Evolutionary conservation across 2,113 vertebrate species (phyloP), one percentile per base, ranked within the genome.

Genomic region (Xiphophorus maculatus): DNA sequence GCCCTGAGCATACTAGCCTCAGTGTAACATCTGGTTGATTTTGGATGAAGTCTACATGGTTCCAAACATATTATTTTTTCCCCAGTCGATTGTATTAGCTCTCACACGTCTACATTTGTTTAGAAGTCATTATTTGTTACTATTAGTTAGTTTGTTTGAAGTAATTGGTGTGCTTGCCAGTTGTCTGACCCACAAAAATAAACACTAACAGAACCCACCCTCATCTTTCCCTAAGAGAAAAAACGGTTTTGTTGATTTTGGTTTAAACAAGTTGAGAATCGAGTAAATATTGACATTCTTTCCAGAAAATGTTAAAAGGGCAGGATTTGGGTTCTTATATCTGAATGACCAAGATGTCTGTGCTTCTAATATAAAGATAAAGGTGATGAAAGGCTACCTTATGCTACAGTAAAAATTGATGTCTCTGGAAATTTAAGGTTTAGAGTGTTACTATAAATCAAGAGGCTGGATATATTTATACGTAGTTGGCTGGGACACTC

Each of bases 161-260:
- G 2, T 25, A 61, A 74, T 81, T 79, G 74, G 44, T 68, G 81
- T n/a, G 79, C 70, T 77, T 65, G 33, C 40, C 40, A 61, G 62
- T 44, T 42, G 63, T 70, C 61, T 73, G 33, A 19, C 15, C 58
- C 9, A 33, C 60, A 51, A 76, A 66, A 61, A 66, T 71, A 69
- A 87, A 85, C 51, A 66, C 33, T 64, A 71, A 73, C 48, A 83
- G 61, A 14, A 17, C 51, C 61, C 67, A 17, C 17, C 30, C 62
- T 32, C 30, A 51, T 66, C n/a, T 64, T 1, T 30, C 51, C 15
- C 28, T 27, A 14, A 58, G 66, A 76, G 15, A 69, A 64, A 54
- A 64, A 51, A n/a, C 22, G 8, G 9, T 3, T 77, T 66, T 67
- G 61, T 61, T 64, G 66, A 64, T 80, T 68, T 42, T 44, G 37